These are phyloP conservation scores for Monomorium pharaonis DNA, from an alignment of 1,140 invertebrate genomes.

Conservation along the genomic window DNA sequence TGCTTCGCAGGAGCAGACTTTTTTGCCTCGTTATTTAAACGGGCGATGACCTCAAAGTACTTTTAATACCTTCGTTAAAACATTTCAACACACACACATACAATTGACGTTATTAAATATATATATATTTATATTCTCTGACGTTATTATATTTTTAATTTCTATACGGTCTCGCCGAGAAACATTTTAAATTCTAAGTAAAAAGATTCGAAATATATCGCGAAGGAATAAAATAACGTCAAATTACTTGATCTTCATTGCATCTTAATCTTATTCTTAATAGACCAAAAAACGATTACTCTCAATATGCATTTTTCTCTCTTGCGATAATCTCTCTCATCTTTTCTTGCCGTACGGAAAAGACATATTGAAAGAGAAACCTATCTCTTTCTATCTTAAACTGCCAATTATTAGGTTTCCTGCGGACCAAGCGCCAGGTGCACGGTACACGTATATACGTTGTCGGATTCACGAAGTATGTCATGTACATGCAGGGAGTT, in stretches of 20 bases:
- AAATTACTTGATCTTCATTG: not conserved
- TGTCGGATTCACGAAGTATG: not conserved
- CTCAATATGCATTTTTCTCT: not conserved
- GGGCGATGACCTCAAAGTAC: not conserved
- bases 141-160: not conserved
- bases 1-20: not conserved
- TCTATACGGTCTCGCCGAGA: not conserved
- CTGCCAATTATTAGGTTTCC: constrained; percentile 1
- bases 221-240: not conserved
- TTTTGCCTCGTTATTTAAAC: constrained; percentile 16
- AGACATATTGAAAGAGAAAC: not conserved
- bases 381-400: constrained; percentile 6
- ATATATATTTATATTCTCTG: not conserved
- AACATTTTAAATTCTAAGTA: not conserved
- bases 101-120: not conserved
- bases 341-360: not conserved
- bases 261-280: not conserved
- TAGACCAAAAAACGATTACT: not conserved
- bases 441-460: not conserved
- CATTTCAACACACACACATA: not conserved
- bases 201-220: not conserved
- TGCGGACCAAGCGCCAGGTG: not conserved
- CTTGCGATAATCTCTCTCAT: not conserved
- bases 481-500: constrained; percentile 7
- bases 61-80: not conserved